Evolutionary conservation across 1,140 invertebrate species (phyloP).

Genomic region (Drosophila ambigua): DNA sequence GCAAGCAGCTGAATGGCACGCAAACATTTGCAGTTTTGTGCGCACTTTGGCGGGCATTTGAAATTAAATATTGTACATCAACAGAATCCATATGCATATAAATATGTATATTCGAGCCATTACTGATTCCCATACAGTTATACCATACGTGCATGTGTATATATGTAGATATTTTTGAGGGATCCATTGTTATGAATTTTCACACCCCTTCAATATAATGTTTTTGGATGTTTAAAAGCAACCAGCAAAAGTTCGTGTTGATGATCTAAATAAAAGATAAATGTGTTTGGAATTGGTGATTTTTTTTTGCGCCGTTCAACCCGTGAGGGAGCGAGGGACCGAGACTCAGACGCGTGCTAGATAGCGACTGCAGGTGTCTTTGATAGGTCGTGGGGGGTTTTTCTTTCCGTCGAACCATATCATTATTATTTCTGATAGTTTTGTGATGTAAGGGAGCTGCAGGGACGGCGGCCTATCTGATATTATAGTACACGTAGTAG

Average conservation of each 20-base stretch:
- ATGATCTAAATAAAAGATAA: conserved; percentile 34
- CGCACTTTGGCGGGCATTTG: not conserved
- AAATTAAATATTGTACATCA: not conserved
- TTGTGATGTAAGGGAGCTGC: not conserved
- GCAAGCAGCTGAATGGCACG: not conserved
- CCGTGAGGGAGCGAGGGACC: not conserved
- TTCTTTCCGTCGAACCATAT: conserved; percentile 24
- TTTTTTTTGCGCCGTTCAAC: conserved; percentile 20
- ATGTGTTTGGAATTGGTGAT: conserved; percentile 32
- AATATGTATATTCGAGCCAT: too few relatives aligned
- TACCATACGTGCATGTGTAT: too few relatives aligned
- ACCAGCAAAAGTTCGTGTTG: conserved; percentile 8
- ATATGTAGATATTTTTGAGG: too few relatives aligned
- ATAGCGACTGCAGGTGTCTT: conserved; percentile 13
- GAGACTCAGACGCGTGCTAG: conserved; percentile 22
- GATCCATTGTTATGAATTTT: not conserved
- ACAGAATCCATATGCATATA: too few relatives aligned
- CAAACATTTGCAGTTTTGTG: too few relatives aligned
- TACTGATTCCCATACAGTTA: too few relatives aligned
- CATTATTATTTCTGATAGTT: conserved; percentile 17
- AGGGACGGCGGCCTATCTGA: conserved; percentile 12
- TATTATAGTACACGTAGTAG: not conserved
- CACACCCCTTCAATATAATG: conserved; percentile 26
- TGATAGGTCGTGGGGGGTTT: conserved; percentile 20
- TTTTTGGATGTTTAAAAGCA: conserved; percentile 15